Conservation (phyloP, 1,140 invertebrate genomes). For the Habropoda laboriosa region DNA sequence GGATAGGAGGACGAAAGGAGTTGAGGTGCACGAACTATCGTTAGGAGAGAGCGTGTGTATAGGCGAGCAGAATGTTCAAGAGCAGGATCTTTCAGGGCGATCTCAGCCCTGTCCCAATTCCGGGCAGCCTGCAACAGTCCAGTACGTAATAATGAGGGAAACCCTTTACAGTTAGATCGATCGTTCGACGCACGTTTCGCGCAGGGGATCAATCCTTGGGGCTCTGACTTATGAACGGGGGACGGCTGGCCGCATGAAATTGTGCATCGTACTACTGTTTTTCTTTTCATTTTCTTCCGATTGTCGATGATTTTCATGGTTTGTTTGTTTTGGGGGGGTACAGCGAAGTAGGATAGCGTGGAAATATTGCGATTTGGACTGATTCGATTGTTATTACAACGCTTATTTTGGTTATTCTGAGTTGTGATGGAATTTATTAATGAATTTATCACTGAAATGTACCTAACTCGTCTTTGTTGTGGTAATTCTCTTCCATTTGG, state of each 20-base stretch:
- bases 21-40: constrained; percentile 62
- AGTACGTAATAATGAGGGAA: constrained; percentile 68
- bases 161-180: constrained; percentile 45
- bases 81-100: constrained; percentile 77
- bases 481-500: too few relatives aligned
- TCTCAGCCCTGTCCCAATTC: constrained; percentile 73
- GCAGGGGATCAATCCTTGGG: constrained; percentile 46
- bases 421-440: too few relatives aligned
- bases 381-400: too few relatives aligned
- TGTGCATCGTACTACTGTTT: neutral
- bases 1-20: neutral
- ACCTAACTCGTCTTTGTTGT: too few relatives aligned
- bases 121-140: constrained; percentile 70
- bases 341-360: too few relatives aligned
- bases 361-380: too few relatives aligned
- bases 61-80: constrained; percentile 73
- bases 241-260: neutral
- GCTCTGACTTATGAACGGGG: neutral
- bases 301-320: too few relatives aligned
- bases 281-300: too few relatives aligned
- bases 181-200: constrained; percentile 43
- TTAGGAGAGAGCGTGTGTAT: constrained; percentile 46
- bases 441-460: too few relatives aligned
- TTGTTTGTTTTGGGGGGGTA: too few relatives aligned
- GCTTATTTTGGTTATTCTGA: too few relatives aligned